Conservation (phyloP, 1,140 invertebrate species). For the Meloidogyne exigua region DNA sequence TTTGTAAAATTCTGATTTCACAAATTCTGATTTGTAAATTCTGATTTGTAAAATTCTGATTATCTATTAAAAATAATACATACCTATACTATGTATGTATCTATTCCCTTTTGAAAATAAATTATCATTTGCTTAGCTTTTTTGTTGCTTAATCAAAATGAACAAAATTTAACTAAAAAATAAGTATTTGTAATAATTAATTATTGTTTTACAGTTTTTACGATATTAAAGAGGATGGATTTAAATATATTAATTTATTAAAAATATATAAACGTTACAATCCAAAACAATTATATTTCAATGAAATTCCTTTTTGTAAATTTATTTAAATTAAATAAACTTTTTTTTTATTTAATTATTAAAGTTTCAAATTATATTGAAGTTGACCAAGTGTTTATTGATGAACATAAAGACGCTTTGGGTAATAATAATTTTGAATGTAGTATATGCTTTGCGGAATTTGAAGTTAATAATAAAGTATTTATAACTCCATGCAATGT, state of each 20-base stretch:
- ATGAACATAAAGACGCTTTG: not conserved
- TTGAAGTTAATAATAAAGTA: not conserved
- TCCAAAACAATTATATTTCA: not conserved
- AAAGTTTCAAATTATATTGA: not conserved
- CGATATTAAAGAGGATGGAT: not conserved
- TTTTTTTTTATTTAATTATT: not conserved
- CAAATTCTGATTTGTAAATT: too few species aligned
- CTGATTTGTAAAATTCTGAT: too few species aligned
- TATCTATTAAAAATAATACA: too few species aligned
- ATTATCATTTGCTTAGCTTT: too few species aligned
- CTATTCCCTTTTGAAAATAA: too few species aligned
- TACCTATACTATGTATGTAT: too few species aligned
- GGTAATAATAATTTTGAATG: not conserved
- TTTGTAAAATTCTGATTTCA: too few species aligned
- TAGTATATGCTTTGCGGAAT: not conserved
- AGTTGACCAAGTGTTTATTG: not conserved
- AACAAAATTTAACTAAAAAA: too few species aligned
- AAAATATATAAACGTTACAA: not conserved
- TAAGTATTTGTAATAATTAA: too few species aligned
- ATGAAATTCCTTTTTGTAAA: not conserved
- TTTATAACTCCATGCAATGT: not conserved
- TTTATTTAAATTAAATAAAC: not conserved
- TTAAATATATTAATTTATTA: not conserved
- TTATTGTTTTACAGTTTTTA: not conserved
- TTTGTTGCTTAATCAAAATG: too few species aligned